phyloP scores from a whole-genome alignment of 1,140 invertebrate genomes.

The Anadara kagoshimensis region DNA sequence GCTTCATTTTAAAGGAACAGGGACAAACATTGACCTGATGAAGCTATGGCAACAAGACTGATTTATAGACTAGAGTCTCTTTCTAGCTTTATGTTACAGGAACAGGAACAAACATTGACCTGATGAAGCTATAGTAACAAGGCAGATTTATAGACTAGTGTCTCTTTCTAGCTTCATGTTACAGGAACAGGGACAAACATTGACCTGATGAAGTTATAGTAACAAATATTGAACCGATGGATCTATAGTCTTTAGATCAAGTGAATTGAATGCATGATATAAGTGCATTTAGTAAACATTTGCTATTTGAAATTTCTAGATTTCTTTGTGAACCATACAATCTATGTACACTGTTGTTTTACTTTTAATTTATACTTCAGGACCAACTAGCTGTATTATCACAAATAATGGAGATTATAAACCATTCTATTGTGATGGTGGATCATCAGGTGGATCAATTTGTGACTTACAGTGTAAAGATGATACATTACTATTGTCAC shows the following conservation, averaged over 20 bases:
- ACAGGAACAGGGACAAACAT: too few relatives aligned
- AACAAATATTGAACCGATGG: too few relatives aligned
- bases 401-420: neutral
- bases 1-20: neutral
- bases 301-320: too few relatives aligned
- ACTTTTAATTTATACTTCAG: neutral
- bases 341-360: neutral
- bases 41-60: too few relatives aligned
- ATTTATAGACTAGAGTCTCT: neutral
- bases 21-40: too few relatives aligned
- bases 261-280: too few relatives aligned
- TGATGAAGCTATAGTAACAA: neutral
- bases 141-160: too few relatives aligned
- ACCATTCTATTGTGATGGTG: conserved; percentile 9
- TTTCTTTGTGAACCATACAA: neutral
- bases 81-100: neutral
- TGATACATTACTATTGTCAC: neutral
- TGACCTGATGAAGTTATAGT: too few relatives aligned
- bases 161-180: too few relatives aligned
- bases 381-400: conserved; percentile 16
- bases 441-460: neutral
- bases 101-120: neutral
- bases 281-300: too few relatives aligned
- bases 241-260: too few relatives aligned
- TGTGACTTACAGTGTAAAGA: conserved; percentile 19